Evolutionary conservation across 1,140 invertebrate species (phyloP).

Genomic region (Drosophila navojoa): DNA sequence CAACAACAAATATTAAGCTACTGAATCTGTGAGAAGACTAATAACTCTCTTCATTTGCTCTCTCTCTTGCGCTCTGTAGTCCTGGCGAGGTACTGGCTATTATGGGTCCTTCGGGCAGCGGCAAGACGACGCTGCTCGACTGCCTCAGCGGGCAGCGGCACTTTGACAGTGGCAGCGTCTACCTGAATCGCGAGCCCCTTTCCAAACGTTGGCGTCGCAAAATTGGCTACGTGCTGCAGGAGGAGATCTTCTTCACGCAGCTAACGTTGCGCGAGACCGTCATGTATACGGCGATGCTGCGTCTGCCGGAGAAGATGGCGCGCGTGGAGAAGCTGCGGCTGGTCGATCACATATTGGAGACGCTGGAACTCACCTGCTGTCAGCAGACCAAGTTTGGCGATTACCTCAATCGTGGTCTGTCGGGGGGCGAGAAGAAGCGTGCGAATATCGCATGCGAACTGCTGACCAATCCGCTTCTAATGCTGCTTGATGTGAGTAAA

Average conservation of each 20-base stretch:
- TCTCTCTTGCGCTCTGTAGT: slow-evolving; percentile 41
- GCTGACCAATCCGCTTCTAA: slow-evolving; percentile 92
- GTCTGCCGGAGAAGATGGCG: slow-evolving; percentile 91
- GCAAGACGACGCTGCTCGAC: slow-evolving; percentile 93
- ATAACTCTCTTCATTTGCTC: slow-evolving; percentile 9
- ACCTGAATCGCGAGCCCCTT: slow-evolving; percentile 90
- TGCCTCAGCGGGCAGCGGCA: slow-evolving; percentile 89
- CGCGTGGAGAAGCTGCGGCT: slow-evolving; percentile 90
- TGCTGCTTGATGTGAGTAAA: slow-evolving; percentile 92
- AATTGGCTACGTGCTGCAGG: slow-evolving; percentile 93
- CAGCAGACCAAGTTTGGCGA: slow-evolving; percentile 94
- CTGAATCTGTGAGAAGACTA: slow-evolving; percentile 51
- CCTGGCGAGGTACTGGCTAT: slow-evolving; percentile 92
- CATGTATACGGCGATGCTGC: slow-evolving; percentile 89
- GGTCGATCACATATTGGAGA: slow-evolving; percentile 92
- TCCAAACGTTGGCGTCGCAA: slow-evolving; percentile 90
- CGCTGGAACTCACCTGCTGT: slow-evolving; percentile 90
- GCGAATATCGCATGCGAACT: slow-evolving; percentile 95
- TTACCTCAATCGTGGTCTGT: slow-evolving; percentile 90
- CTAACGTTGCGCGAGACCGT: slow-evolving; percentile 92
- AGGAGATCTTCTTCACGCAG: slow-evolving; percentile 93
- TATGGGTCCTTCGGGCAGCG: slow-evolving; percentile 92
- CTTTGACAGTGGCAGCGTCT: slow-evolving; percentile 88
- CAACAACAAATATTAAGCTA: slow-evolving; percentile 37
- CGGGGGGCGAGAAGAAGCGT: slow-evolving; percentile 94